Evolutionary conservation across 2,888 invertebrate species (phyloP).

Genomic region (Craniophora ligustri): DNA sequence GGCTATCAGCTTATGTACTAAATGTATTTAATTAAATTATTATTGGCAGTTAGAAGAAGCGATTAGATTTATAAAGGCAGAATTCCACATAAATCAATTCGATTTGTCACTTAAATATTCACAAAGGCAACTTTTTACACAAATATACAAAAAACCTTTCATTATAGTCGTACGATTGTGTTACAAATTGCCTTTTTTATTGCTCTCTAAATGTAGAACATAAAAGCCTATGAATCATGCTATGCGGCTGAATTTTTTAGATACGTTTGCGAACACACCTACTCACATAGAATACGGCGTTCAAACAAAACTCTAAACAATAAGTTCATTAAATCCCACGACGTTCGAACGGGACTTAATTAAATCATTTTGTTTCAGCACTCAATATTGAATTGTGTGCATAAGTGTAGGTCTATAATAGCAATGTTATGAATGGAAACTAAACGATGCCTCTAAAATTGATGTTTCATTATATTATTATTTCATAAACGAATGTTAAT

Average conservation of each 20-base stretch:
- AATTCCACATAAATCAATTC: constrained; percentile 18
- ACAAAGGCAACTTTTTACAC: constrained; percentile 24
- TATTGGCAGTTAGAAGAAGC: neutral
- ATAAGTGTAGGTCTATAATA: constrained; percentile 9
- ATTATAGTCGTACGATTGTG: constrained; percentile 36
- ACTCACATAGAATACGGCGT: constrained; percentile 17
- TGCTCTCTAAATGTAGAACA: constrained; percentile 35
- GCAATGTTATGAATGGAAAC: constrained; percentile 17
- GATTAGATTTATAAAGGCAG: constrained; percentile 1
- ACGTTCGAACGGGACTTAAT: constrained; percentile 18
- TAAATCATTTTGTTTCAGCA: constrained; percentile 43
- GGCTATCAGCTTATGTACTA: too few species aligned
- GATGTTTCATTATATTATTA: constrained; percentile 11
- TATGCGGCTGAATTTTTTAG: constrained; percentile 14
- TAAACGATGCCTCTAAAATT: constrained; percentile 9
- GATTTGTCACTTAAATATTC: constrained; percentile 11
- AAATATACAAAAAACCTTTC: constrained; percentile 41
- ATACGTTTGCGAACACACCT: constrained; percentile 23
- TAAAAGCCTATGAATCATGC: constrained; percentile 42
- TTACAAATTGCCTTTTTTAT: constrained; percentile 47
- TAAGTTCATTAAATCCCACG: constrained; percentile 43
- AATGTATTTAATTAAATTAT: too few species aligned
- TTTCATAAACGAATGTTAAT: constrained; percentile 18
- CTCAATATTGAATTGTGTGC: constrained; percentile 25
- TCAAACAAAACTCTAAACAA: constrained; percentile 37